Evolutionary conservation across 1,140 invertebrate genomes (phyloP), one percentile per base, ranked within the genome.

Genomic region (Bombus fervidus): DNA sequence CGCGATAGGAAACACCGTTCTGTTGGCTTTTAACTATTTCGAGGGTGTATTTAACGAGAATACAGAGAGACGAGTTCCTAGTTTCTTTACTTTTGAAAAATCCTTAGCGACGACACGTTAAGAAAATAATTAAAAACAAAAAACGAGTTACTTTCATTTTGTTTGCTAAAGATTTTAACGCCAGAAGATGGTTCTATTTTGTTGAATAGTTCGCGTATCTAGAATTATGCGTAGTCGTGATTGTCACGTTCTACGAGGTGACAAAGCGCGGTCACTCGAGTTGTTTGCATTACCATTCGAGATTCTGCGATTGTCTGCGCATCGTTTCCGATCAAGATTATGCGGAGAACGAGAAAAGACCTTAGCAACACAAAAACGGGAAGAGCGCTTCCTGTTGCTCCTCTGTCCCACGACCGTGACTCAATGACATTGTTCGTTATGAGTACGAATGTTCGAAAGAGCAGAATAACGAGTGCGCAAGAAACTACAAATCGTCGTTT

Each of bases 261-360:
- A 66, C 81, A 25, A 43, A 34, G 71, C 53, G 15, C 31, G 79
- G 41, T 79, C 41, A 37, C 39, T 78, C 62, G n/a, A 41, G 62
- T 15, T 9, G 53, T 22, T 37, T 74, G 53, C 31, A 74, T 74
- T 53, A 69, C 62, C 81, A 57, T 83, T 62, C 43, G 18, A 77
- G 43, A 77, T 68, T 53, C 59, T 43, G 66, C 73, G 73, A 53
- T 77, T 47, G 71, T 74, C 9, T n/a, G n/a, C 57, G n/a, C 37
- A 5, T 25, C 71, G 59, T 77, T 68, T 53, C 34, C 73, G 74
- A 83, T 83, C 81, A 41, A 83, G 81, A 77, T 77, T 31, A n/a
- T 5, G 4, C 31, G 3, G 1, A 2, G 39, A 66, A 47, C n/a
- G n/a, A 68, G 31, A 66, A 13, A 43, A 37, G 31, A 22, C 47